Evolutionary conservation across 2,113 vertebrate species (phyloP).

Genomic region (Peromyscus leucopus): DNA sequence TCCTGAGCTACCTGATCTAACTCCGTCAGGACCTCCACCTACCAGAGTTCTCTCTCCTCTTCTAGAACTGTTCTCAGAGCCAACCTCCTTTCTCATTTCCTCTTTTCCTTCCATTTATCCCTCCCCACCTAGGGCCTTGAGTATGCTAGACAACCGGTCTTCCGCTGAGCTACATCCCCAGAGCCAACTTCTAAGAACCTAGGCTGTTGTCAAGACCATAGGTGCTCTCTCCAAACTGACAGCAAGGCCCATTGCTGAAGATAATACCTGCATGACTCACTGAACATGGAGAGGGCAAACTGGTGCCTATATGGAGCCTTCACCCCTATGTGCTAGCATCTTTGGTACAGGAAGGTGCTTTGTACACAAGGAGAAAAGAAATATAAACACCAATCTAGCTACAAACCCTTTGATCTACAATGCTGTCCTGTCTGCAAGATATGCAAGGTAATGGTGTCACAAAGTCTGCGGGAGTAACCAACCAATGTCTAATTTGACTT

Average conservation of each 20-base stretch:
- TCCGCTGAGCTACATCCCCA: background rate
- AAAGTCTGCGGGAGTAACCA: background rate
- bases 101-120: no score
- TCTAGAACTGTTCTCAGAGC: background rate
- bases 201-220: background rate
- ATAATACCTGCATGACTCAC: background rate
- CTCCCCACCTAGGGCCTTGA: no score
- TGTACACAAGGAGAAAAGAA: background rate
- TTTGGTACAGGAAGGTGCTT: background rate
- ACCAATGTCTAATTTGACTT: background rate
- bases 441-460: background rate
- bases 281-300: background rate
- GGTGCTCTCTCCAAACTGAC: background rate
- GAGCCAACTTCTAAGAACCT: background rate
- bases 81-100: background rate
- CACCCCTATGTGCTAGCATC: background rate
- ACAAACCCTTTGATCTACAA: background rate
- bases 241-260: background rate
- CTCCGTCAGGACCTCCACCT: background rate
- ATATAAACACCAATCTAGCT: background rate
- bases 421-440: background rate
- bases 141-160: no score
- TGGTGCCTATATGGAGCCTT: background rate
- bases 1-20: no score
- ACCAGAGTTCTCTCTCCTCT: background rate